Evolutionary conservation across 2,888 invertebrate genomes (phyloP), one percentile per base, ranked within the genome.

Genomic region (Tromatobia lineatoria): DNA sequence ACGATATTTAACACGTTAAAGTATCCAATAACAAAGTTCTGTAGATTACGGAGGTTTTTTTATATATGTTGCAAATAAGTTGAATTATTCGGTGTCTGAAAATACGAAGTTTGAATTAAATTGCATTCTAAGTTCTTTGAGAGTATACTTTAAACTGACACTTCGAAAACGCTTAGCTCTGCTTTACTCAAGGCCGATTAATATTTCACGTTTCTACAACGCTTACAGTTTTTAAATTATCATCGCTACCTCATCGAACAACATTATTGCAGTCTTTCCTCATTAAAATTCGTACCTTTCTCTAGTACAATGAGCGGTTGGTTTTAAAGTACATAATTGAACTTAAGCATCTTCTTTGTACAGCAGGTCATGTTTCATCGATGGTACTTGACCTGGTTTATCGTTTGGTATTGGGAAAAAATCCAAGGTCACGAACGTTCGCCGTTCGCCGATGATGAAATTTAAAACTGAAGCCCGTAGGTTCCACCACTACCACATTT

Each of bases 321-420:
- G 23, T 0, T 54, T 54, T 20, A 1, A 47, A 47, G 10, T 47
- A n/a, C n/a, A 3, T 10, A 20, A 18, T 52, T 52, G 1, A 18
- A 8, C 18, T 52, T 23, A 54, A 54, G 10, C 10, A 23, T 10
- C 54, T 23, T 23, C 10, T 23, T 13, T 23, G 47, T n/a, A 20
- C 18, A 52, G 4, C 50, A n/a, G 54, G 54, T 54, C 54, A 54
- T 23, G 23, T 23, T 8, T 13, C 23, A 23, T 54, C 23, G 54
- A 54, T 23, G 54, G 13, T 54, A 20, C 54, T 54, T 54, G 54
- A 54, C 23, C 54, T 23, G 54, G 54, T 54, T 54, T 54, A 23
- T 20, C 54, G 54, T 54, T 20, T 4, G 38, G 38, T 38, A 20
- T 54, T 54, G 54, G 54, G 54, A 54, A 23, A 23, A 50, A n/a